Evolutionary conservation across 2,113 vertebrate genomes (phyloP).

Genomic region (Pangasianodon gigas): DNA sequence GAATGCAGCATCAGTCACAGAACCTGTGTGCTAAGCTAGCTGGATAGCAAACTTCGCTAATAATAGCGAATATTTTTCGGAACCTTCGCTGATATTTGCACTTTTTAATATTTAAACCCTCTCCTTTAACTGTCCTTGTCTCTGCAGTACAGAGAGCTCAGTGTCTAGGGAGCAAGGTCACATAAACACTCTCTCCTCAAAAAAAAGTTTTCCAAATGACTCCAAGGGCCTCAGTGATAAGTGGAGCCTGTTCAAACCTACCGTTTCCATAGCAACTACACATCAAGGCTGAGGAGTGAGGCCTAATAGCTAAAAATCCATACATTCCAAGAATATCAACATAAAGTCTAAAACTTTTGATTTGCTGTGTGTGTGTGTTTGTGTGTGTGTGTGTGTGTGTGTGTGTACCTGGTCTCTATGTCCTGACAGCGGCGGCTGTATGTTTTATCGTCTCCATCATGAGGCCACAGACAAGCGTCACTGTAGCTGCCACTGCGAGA

Average conservation of each 20-base stretch:
- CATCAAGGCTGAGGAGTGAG: neutral
- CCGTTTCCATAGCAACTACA: conserved; percentile 7
- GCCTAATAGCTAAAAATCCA: neutral
- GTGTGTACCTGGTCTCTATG: conserved; percentile 80
- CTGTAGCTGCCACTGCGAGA: conserved; percentile 80
- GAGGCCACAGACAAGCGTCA: conserved; percentile 77
- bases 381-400: conserved; percentile 19
- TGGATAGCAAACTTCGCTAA: neutral
- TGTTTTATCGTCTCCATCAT: conserved; percentile 78
- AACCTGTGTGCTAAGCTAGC: conserved; percentile 60
- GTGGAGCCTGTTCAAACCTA: neutral
- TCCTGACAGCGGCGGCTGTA: conserved; percentile 82
- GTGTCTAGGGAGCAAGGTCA: neutral
- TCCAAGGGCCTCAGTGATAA: neutral
- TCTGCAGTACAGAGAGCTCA: neutral
- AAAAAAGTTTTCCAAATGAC: neutral
- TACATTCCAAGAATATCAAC: neutral
- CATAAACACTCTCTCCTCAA: neutral
- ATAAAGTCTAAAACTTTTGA: neutral
- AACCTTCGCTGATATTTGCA: neutral
- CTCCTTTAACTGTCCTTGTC: neutral
- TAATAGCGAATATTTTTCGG: neutral
- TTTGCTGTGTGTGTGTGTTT: neutral
- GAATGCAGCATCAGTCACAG: neutral
- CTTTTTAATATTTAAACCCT: neutral